These are phyloP conservation scores for Melanostigma gelatinosum DNA, from an alignment of 2,113 vertebrate genomes.

Conservation along the genomic window DNA sequence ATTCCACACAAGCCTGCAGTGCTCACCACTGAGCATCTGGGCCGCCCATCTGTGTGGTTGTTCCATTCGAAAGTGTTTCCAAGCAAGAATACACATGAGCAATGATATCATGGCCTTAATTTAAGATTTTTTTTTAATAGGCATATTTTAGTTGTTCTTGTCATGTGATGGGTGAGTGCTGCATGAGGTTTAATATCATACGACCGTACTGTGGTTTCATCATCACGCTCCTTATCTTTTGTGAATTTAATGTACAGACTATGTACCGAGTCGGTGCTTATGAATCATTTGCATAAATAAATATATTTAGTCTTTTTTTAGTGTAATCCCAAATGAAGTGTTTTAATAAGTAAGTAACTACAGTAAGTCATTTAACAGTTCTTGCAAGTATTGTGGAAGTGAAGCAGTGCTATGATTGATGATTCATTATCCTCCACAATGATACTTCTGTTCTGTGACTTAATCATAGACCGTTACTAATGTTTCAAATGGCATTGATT, in stretches of 20 bases:
- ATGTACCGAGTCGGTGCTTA: no score
- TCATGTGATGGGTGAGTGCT: background rate
- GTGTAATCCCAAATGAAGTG: background rate
- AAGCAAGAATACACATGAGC: conserved; percentile 27
- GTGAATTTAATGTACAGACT: background rate
- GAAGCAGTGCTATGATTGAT: background rate
- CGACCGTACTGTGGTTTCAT: background rate
- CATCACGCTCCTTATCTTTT: background rate
- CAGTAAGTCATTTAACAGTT: background rate
- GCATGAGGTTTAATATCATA: background rate
- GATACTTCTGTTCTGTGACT: background rate
- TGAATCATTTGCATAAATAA: background rate
- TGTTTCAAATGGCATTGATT: background rate
- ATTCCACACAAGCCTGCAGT: conserved; percentile 12
- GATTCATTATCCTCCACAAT: background rate
- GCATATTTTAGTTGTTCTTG: conserved; percentile 14
- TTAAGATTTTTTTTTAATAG: conserved; percentile 34
- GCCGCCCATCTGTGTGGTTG: conserved; percentile 36
- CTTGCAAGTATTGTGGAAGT: background rate
- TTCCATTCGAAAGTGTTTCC: conserved; percentile 18
- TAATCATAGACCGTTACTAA: background rate
- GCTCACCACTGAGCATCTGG: conserved; percentile 41
- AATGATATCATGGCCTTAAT: conserved; percentile 6
- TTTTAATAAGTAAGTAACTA: background rate
- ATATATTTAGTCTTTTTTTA: background rate